Base-by-base conservation (phyloP, 2,888 invertebrate genomes). In the Caradrina clavipalpis region DNA sequence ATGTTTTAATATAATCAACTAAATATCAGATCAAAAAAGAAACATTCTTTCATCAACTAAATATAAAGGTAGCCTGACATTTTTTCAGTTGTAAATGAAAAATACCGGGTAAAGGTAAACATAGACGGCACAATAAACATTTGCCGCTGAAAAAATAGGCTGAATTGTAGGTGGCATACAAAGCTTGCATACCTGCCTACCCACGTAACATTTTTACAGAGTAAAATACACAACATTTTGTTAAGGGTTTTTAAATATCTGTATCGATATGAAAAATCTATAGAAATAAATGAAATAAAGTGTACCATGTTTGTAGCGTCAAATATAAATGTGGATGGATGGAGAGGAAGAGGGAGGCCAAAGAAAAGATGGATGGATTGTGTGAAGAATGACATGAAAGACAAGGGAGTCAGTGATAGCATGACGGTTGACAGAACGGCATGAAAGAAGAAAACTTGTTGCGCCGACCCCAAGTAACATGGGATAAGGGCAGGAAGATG, bases 111-210 rank as follows among this genome's bases (percentile, higher is more conserved):
- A 53, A 17, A 1, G 4, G 35, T 65, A 73, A 71, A 65, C 51
- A 71, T 35, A 53, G 39, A 17, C n/a, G n/a, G 21, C n/a, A 19
- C 0, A 39, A 8, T 26, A 31, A 56, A 53, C 45, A 57, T 31
- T 26, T 53, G 26, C 8, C 15, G 39, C 47, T 53, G n/a, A 4
- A 66, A 65, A 65, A 73, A 71, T 65, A 65, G 17, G 15, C 21
- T 31, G 39, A 47, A 26, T 47, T 47, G 35, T 45, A 22, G 8
- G 22, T n/a, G 21, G 49, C 7, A 26, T 31, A 69, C 21, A 56
- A 59, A 47, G 15, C 15, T n/a, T 26, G 4, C 19, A 13, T 45
- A 0, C 45, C 17, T 45, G 17, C 8, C 4, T 19, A 15, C 13
- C 11, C 15, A 10, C 17, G 3, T 22, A 11, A 8, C 42, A 13